Base-by-base conservation (phyloP, 2,797 vertebrate species). In the Paedocypris micromegethes region DNA sequence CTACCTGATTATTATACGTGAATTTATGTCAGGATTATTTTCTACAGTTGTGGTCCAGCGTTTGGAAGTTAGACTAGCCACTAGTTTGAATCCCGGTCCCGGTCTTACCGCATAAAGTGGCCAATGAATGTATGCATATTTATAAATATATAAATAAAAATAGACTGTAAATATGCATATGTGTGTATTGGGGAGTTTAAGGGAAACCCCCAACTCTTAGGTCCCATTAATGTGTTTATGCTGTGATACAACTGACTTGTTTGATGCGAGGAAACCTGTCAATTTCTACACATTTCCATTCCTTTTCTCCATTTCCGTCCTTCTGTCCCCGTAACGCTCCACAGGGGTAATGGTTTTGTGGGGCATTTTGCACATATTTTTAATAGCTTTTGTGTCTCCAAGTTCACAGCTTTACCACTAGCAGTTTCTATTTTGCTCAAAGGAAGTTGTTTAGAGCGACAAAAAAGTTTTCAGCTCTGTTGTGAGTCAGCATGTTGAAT, bases 171-270 rank as follows among this genome's bases (percentile, higher is more conserved):
- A 60, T 53, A 9, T 50, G 43, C 57, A 69, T 23, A 41, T 4
- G 39, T 53, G 46, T 69, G 48, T 40, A 52, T 58, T 59, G 42
- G 49, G 43, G 42, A 57, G 40, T 38, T 40, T 38, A 39, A 42
- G 44, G 57, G 54, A 58, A 70, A 8, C 60, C 60, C 68, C 60
- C 1, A 3, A 39, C 23, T 65, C 62, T 71, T 63, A 62, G 70
- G 58, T 77, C 42, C 38, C 2, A 58, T 64, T 70, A 8, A 52
- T 78, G 76, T 78, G 73, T 70, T 75, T 64, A 40, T 37, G 9
- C 6, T 5, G n/a, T 47, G 38, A 9, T n/a, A 51, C 46, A 7
- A 0, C 23, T 72, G 44, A 4, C 6, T 41, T 60, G 47, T 41
- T 56, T 49, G 42, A 4, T 48, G 62, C 70, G 38, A 63, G 68